Conservation (phyloP, 2,888 invertebrate species). For the Thymelicus lineola region DNA sequence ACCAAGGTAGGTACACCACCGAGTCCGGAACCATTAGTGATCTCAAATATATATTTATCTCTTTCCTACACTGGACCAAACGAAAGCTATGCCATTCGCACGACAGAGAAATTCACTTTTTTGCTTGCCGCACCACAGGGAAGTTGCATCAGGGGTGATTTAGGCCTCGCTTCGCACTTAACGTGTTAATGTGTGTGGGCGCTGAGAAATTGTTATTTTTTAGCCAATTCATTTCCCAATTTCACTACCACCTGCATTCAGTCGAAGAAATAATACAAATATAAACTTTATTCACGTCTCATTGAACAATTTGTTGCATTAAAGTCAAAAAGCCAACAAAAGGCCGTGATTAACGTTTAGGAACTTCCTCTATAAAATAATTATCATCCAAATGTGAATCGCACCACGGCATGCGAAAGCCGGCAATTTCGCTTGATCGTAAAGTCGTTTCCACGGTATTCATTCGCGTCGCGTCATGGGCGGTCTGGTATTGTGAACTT, state of each 20-base stretch:
- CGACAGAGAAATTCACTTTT: no score
- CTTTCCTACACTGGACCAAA: no score
- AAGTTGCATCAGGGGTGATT: no score
- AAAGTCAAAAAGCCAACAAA: neutral
- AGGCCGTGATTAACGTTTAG: constrained; percentile 6
- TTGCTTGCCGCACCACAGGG: no score
- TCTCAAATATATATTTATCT: no score
- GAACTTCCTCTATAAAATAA: constrained; percentile 27
- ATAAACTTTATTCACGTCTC: neutral
- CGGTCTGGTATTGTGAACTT: constrained; percentile 32
- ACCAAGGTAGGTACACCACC: no score
- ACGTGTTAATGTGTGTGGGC: no score
- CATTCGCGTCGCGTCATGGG: constrained; percentile 20
- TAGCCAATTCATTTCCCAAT: neutral
- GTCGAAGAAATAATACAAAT: neutral
- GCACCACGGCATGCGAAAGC: constrained; percentile 7
- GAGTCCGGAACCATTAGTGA: no score
- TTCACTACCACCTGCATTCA: neutral
- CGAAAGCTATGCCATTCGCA: no score
- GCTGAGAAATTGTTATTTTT: no score
- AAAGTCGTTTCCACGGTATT: constrained; percentile 26
- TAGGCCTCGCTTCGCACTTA: no score
- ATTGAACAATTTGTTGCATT: neutral
- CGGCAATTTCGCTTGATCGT: constrained; percentile 18
- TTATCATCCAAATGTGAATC: constrained; percentile 20